Base-by-base conservation (phyloP, 1,140 invertebrate genomes). In the Trichoplusia ni region DNA sequence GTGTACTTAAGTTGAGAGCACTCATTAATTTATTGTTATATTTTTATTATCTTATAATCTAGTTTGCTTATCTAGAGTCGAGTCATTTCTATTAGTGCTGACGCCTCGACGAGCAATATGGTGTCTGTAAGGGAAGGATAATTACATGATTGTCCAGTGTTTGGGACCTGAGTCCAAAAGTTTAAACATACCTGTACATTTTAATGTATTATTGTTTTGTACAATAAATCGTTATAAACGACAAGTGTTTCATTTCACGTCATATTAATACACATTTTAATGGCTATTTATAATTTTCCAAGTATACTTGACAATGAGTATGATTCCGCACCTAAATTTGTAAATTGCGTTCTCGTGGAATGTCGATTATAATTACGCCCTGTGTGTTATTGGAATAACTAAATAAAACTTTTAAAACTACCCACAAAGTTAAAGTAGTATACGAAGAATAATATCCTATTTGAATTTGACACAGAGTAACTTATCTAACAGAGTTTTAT, bases 141-240 rank as follows among this genome's bases (percentile, higher is more conserved):
- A 69, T 64, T 78, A 80, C 74, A 82, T 74, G 75, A 81, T 85
- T 90, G 87, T 89, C 88, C 88, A 86, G 84, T 84, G 82, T 89
- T 86, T 90, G 88, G 88, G 84, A 88, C 84, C 74, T 75, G 81
- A 82, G 90, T 90, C 90, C 88, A 84, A 84, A 89, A 87, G 86
- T 87, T 85, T 86, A 90, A 90, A 90, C 87, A 91, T 91, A 91
- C 90, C 90, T 91, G 90, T 91, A 91, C 88, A 91, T 91, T 91
- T 91, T 91, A 91, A 91, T 91, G 90, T 90, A 90, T 90, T 91
- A 91, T 91, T 91, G 90, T 91, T 91, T 91, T 91, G 90, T 91
- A 91, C 86, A 91, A 91, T 91, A 91, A 91, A 91, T 90, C 87
- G 89, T 91, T 91, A 91, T 91, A 90, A 91, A 90, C 74, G 74